Base-by-base conservation (phyloP, 2,888 invertebrate species). In the Agonopterix subpropinquella region DNA sequence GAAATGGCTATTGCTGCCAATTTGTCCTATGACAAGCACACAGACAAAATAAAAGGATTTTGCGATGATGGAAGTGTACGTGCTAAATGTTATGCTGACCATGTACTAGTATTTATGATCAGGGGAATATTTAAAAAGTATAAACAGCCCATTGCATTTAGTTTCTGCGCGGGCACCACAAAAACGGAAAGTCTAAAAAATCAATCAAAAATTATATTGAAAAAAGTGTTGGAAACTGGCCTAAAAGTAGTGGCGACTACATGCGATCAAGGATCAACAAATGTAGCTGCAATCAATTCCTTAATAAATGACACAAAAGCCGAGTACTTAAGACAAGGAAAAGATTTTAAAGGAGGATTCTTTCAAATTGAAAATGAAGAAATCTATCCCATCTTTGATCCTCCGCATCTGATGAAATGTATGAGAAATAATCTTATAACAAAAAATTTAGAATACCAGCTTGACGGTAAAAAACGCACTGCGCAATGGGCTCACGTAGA, bases 401-500 rank as follows among this genome's bases (percentile, higher is more conserved):
- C 47, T 8, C 50, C 50, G 10, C 53, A 51, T 44, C 11, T 52
- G 1, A 47, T 54, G 13, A 56, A 56, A 45, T 48, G 51, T 0
- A 51, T 54, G 3, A 46, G 51, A 42, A 56, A 56, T 18, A 53
- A 56, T 49, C 15, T 53, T 11, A 8, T 57, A n/a, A 50, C 39
- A 43, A 43, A 11, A 55, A 51, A 52, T 43, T 47, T 53, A n/a
- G 36, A 50, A 10, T 52, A 50, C 28, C 2, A 10, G 45, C 42
- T 51, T 10, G 41, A 50, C n/a, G 53, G 49, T 11, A 51, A 50
- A 44, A 44, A 36, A 10, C 39, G 44, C 8, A 43, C 35, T 10
- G 57, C 51, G 8, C 55, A 55, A 44, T 57, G 53, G 53, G 43
- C 15, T 2, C 55, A 57, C 36, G 41, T 55, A n/a, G 45, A 44